Percentiles rank a stretch among this genome's conserved stretches.
These are phyloP conservation scores for Shargacucullia verbasci DNA, from an alignment of 2,888 invertebrate species.

Conservation along the genomic window DNA sequence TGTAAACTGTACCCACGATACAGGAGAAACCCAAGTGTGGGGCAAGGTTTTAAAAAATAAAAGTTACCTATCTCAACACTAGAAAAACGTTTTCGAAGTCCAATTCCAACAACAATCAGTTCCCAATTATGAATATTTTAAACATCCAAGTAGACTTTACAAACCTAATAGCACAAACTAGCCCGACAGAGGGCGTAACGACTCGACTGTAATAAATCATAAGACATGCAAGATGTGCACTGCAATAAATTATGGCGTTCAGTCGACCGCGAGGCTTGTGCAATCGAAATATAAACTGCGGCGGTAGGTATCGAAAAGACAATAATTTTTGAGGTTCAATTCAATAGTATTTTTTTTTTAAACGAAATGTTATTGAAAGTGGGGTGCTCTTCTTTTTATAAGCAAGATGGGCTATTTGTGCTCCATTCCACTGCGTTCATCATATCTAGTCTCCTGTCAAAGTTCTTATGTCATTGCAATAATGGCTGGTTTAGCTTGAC, in stretches of 20 bases:
- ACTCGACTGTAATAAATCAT: slow-evolving; percentile 44
- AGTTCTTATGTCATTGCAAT: no score
- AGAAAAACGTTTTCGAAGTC: neutral
- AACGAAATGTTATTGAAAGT: no score
- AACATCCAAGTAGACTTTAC: neutral
- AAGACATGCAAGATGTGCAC: slow-evolving; percentile 40
- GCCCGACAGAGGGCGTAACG: slow-evolving; percentile 17
- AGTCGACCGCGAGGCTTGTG: slow-evolving; percentile 15
- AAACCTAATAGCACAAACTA: slow-evolving; percentile 10
- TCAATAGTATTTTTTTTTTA: neutral
- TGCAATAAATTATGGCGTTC: slow-evolving; percentile 32
- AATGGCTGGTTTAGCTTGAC: no score
- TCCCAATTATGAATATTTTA: neutral
- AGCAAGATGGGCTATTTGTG: no score
- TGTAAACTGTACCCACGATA: no score
- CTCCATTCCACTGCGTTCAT: no score
- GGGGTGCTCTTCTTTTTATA: no score
- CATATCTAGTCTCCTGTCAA: no score
- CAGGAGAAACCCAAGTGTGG: no score
- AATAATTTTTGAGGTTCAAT: neutral
- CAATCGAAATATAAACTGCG: slow-evolving; percentile 30
- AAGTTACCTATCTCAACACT: no score
- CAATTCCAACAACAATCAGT: neutral
- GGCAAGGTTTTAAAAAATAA: no score
- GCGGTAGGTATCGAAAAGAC: slow-evolving; percentile 27